A percentile compares a stretch with the other conserved stretches of the same genome.
Evolutionary conservation across 1,140 invertebrate genomes (phyloP).

Genomic region (Drosophila virilis): DNA sequence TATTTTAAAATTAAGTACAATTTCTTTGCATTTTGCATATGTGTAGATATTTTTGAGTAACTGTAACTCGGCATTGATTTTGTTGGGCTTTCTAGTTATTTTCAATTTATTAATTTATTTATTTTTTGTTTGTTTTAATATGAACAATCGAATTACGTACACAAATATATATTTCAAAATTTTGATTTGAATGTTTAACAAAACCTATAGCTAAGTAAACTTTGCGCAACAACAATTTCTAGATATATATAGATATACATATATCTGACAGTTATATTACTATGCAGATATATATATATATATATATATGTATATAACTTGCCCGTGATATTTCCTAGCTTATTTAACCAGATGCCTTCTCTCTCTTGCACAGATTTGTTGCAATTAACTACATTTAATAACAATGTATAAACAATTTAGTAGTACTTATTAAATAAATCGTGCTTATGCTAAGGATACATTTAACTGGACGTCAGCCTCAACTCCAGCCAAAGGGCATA

Average conservation of each 20-base stretch:
- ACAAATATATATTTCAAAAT: constrained; percentile 71
- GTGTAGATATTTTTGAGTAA: constrained; percentile 30
- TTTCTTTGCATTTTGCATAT: constrained; percentile 6
- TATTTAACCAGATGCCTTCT: too few relatives aligned
- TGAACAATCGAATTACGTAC: constrained; percentile 76
- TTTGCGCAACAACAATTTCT: neutral
- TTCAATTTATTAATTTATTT: too few relatives aligned
- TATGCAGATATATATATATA: neutral
- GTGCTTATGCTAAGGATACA: constrained; percentile 20
- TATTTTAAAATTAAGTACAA: constrained; percentile 41
- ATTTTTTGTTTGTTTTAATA: constrained; percentile 32
- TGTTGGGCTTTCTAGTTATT: constrained; percentile 14
- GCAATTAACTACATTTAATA: constrained; percentile 72
- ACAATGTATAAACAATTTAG: constrained; percentile 70
- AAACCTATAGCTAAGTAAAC: too few relatives aligned
- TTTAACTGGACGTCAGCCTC: constrained; percentile 35
- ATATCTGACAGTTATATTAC: too few relatives aligned
- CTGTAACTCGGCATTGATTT: constrained; percentile 28
- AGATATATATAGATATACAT: neutral
- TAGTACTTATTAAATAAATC: constrained; percentile 14
- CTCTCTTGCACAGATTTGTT: constrained; percentile 57
- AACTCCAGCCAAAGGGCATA: too few relatives aligned
- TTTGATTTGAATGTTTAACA: constrained; percentile 29
- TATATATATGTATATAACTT: constrained; percentile 52
- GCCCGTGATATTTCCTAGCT: constrained; percentile 52